phyloP scores from a whole-genome alignment of 2,113 vertebrate genomes.

The Cygnus buccinator region DNA sequence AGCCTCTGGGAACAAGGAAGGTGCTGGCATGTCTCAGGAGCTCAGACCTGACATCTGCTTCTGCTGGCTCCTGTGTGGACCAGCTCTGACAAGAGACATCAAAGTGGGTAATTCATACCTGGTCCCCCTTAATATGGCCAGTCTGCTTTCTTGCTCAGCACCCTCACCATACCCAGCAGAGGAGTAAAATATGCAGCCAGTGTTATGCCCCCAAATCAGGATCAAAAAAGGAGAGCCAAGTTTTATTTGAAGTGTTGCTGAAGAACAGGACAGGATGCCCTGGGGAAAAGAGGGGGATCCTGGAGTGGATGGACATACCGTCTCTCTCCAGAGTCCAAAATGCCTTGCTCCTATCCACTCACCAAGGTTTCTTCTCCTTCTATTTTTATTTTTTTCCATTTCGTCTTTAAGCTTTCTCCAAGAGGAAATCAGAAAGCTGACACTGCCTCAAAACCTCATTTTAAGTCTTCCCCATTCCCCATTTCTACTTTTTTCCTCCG shows the following conservation, averaged over 20 bases:
- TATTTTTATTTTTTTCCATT: rapidly evolving
- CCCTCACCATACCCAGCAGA: background rate
- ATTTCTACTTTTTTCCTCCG: background rate
- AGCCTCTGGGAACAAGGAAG: background rate
- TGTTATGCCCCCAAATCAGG: background rate
- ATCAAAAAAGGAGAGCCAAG: background rate
- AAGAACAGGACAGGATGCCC: background rate
- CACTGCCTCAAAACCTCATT: background rate
- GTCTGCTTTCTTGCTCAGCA: background rate
- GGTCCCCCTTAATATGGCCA: background rate
- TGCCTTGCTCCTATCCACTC: background rate
- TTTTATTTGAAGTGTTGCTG: background rate
- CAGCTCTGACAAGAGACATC: background rate
- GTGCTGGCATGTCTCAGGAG: background rate
- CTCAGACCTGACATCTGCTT: background rate
- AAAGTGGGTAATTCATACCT: background rate
- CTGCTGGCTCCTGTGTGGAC: background rate
- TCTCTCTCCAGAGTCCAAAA: background rate
- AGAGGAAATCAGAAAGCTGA: background rate
- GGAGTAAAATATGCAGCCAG: background rate
- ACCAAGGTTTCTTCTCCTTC: background rate
- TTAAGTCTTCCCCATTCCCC: background rate
- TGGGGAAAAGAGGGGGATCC: background rate
- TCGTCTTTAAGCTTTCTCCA: background rate
- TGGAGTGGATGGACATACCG: background rate